A percentile compares a stretch with the other conserved stretches of the same genome.
phyloP scores from a whole-genome alignment of 2,888 invertebrate genomes.

The Drosophila ustulata region DNA sequence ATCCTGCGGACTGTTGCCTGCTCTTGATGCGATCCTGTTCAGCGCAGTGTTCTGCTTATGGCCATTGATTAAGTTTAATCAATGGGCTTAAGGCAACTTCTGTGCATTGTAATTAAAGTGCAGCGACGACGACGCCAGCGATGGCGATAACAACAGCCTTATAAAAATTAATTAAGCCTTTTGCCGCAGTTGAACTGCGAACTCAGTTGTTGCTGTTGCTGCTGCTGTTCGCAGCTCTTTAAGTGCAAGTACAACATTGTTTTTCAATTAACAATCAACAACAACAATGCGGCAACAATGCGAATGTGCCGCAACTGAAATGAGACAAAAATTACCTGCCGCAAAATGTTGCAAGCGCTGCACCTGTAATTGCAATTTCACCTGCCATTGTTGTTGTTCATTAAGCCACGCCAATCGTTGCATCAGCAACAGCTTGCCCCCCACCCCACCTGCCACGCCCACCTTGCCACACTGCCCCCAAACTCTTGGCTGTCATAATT shows the following conservation, averaged over 20 bases:
- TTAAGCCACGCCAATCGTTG: constrained; percentile 61
- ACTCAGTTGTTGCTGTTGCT: constrained; percentile 21
- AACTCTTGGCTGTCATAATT: constrained; percentile 65
- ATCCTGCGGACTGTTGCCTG: constrained; percentile 10
- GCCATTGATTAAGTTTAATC: constrained; percentile 79
- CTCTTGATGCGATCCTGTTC: constrained; percentile 41
- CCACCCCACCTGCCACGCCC: constrained; percentile 27
- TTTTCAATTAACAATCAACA: constrained; percentile 82
- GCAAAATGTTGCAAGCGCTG: constrained; percentile 17
- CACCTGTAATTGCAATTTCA: constrained; percentile 20
- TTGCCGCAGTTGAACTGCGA: constrained; percentile 50
- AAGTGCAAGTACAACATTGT: constrained; percentile 78
- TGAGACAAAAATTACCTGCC: constrained; percentile 78
- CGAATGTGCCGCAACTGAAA: constrained; percentile 53
- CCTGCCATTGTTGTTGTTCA: constrained; percentile 67
- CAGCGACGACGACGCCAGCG: constrained; percentile 35
- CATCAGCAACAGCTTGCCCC: constrained; percentile 11
- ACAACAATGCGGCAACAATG: constrained; percentile 79
- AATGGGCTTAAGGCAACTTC: constrained; percentile 79
- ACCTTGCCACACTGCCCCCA: constrained; percentile 1
- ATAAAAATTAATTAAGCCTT: constrained; percentile 78
- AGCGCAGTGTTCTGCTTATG: constrained; percentile 60
- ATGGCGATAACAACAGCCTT: constrained; percentile 70
- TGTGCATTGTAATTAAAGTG: constrained; percentile 79
- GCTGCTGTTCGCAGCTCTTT: constrained; percentile 65